Evolutionary conservation across 2,113 vertebrate species (phyloP).

Genomic region (Equus quagga): DNA sequence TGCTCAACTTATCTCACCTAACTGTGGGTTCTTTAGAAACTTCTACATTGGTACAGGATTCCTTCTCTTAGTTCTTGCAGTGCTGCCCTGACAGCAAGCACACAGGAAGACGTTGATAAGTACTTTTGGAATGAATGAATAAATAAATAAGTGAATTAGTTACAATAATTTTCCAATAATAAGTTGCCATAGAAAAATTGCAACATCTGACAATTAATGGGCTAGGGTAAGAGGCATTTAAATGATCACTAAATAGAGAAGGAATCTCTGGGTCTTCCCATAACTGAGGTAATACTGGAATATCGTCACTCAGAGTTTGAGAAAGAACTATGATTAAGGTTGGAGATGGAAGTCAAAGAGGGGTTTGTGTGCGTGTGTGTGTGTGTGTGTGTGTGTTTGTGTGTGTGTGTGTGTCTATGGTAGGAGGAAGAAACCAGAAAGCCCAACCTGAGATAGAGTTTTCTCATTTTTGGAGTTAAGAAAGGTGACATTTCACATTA

Average conservation of each 20-base stretch:
- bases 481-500: not conserved
- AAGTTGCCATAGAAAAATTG: not conserved
- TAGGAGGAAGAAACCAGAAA: not conserved
- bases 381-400: not conserved
- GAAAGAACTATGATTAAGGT: not conserved
- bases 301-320: slow-evolving; percentile 15
- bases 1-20: not conserved
- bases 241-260: not conserved
- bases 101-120: not conserved
- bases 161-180: not conserved
- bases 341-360: not conserved
- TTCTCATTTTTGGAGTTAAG: not conserved
- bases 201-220: not conserved
- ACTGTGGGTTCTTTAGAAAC: not conserved
- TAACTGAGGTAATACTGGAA: not conserved
- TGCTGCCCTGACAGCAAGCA: not conserved
- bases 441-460: not conserved
- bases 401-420: not conserved
- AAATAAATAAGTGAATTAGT: not conserved
- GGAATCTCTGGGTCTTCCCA: not conserved
- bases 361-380: not conserved
- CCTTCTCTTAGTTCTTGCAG: not conserved
- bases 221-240: not conserved
- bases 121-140: not conserved
- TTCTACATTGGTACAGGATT: not conserved